These are phyloP conservation scores for Poecilia latipinna DNA, from an alignment of 2,113 vertebrate species.

Conservation along the genomic window DNA sequence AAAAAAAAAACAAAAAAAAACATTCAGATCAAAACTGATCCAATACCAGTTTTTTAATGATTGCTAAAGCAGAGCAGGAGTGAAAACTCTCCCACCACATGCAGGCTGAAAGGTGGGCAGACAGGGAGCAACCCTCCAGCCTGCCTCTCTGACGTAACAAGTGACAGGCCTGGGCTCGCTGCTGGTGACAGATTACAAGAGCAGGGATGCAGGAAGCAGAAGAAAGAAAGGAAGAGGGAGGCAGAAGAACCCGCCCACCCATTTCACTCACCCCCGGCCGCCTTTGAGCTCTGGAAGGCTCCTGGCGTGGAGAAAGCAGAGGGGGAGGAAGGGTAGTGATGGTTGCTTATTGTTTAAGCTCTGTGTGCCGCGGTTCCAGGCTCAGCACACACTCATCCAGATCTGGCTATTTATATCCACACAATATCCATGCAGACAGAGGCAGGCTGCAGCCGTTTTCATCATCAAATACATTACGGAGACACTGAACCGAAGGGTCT, in stretches of 20 bases:
- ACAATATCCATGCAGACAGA: slow-evolving; percentile 62
- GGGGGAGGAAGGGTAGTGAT: slow-evolving; percentile 61
- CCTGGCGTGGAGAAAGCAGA: slow-evolving; percentile 54
- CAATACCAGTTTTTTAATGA: slow-evolving; percentile 17
- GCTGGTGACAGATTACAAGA: slow-evolving; percentile 62
- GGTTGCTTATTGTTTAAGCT: slow-evolving; percentile 74
- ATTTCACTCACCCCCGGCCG: neutral
- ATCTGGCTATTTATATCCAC: slow-evolving; percentile 74
- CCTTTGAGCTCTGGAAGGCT: slow-evolving; percentile 44
- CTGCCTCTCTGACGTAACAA: slow-evolving; percentile 56
- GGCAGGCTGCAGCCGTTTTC: slow-evolving; percentile 60
- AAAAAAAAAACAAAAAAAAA: slow-evolving; percentile 7
- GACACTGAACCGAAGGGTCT: slow-evolving; percentile 25
- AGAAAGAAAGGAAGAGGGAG: slow-evolving; percentile 69
- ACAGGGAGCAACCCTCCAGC: slow-evolving; percentile 22
- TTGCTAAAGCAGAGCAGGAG: slow-evolving; percentile 31
- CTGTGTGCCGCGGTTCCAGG: slow-evolving; percentile 59
- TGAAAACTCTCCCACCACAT: slow-evolving; percentile 29
- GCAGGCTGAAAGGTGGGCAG: slow-evolving; percentile 33
- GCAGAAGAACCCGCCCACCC: slow-evolving; percentile 40
- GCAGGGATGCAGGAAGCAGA: slow-evolving; percentile 64
- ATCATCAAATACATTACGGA: slow-evolving; percentile 65
- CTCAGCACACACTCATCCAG: slow-evolving; percentile 53
- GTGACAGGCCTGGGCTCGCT: slow-evolving; percentile 36
- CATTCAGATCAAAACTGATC: slow-evolving; percentile 5